Conservation (phyloP, 1,140 invertebrate species). For the Penaeus indicus region DNA sequence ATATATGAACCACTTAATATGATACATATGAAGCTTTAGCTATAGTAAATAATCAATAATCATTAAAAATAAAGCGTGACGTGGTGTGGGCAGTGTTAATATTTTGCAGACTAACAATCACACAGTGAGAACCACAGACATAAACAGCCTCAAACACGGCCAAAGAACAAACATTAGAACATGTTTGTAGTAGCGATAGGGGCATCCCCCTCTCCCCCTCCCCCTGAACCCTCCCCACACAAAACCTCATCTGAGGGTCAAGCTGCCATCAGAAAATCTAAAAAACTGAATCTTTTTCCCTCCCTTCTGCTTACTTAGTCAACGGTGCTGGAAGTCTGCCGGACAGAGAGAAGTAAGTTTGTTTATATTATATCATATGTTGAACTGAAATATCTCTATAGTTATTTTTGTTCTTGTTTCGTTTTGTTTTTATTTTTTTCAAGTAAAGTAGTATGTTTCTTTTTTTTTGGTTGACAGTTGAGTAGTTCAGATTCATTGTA, state of each 20-base stretch:
- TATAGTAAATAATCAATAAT: too few relatives aligned
- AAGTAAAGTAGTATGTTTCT: neutral
- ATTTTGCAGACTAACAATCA: constrained; percentile 31
- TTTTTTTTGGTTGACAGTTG: too few relatives aligned
- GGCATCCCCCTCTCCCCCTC: constrained; percentile 29
- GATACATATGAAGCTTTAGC: too few relatives aligned
- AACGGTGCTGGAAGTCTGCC: constrained; percentile 52
- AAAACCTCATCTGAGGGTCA: neutral
- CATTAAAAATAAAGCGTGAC: too few relatives aligned
- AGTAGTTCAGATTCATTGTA: too few relatives aligned
- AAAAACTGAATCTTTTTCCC: neutral
- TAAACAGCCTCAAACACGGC: constrained; percentile 18
- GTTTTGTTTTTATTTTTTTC: neutral
- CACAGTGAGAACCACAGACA: constrained; percentile 2
- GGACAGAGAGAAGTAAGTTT: constrained; percentile 62
- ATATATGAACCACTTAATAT: neutral
- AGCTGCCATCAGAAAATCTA: neutral
- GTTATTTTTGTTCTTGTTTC: too few relatives aligned
- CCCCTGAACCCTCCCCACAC: constrained; percentile 8
- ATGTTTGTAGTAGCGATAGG: constrained; percentile 8
- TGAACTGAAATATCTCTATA: too few relatives aligned
- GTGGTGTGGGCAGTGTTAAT: constrained; percentile 17
- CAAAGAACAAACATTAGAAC: neutral
- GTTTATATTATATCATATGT: constrained; percentile 22
- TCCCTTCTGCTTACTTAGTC: constrained; percentile 54